Evolutionary conservation across 2,113 vertebrate genomes (phyloP).

Genomic region (Fulica atra): DNA sequence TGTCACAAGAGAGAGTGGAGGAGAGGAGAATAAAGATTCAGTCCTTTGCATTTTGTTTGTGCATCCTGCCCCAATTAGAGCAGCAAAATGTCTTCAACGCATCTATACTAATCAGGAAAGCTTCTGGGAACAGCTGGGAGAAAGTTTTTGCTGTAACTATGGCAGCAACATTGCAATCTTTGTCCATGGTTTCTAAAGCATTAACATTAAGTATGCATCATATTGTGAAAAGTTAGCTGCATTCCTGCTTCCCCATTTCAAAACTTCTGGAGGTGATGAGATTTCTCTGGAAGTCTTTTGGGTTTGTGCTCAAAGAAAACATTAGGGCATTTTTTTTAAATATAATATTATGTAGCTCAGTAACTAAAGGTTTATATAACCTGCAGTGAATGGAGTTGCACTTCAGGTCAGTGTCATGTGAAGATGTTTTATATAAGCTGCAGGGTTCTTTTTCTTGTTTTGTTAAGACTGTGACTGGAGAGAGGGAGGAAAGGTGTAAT

Average conservation of each 20-base stretch:
- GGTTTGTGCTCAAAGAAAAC: not conserved
- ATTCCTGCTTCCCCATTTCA: not conserved
- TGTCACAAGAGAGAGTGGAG: not conserved
- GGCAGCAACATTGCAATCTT: not conserved
- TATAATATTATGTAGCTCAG: not conserved
- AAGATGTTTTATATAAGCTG: not conserved
- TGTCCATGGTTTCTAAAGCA: not conserved
- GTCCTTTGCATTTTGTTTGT: not conserved
- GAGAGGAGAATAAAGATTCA: not conserved
- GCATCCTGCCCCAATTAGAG: not conserved
- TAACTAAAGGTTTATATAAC: not conserved
- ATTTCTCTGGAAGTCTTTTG: not conserved
- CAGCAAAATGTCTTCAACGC: not conserved
- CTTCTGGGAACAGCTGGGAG: not conserved
- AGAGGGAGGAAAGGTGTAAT: not conserved
- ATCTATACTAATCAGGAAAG: not conserved
- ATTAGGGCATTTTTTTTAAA: not conserved
- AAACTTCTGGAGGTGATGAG: not conserved
- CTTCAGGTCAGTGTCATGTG: not conserved
- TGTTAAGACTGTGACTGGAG: not conserved
- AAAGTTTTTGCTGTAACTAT: not conserved
- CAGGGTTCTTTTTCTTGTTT: not conserved
- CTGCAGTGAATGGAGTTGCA: not conserved
- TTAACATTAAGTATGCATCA: not conserved
- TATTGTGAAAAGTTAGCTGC: not conserved